Evolutionary conservation across 2,113 vertebrate genomes (phyloP), one percentile per base, ranked within the genome.

Genomic region (Theristicus caerulescens): DNA sequence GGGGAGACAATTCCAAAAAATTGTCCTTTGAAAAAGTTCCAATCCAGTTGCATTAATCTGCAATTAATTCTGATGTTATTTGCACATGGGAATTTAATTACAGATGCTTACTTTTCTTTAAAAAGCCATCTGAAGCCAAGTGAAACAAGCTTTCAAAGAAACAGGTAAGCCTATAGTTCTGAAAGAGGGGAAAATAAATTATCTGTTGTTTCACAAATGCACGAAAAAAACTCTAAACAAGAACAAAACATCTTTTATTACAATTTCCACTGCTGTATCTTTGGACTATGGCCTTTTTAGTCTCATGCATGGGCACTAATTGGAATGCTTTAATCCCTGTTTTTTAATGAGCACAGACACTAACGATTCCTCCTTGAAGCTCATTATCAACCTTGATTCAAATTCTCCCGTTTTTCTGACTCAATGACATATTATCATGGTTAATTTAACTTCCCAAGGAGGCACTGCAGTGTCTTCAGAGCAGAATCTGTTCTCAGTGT

Each of bases 271-370:
- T 69, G 40, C 44, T 90, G 9, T 78, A n/a, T 80, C 19, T 88
- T 81, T 78, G 55, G 46, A 87, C 71, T 80, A 47, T 0, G 1
- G 74, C 36, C 38, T 87, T 93, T 93, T 77, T 38, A 65, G n/a
- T 95, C 51, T 88, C 36, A 18, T 52, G 57, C 64, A 67, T 52
- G 27, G 72, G 8, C 61, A 92, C 40, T 97, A 97, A 90, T 94
- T 96, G 94, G 65, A 79, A 49, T 80, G 24, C 38, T 93, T 96
- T 83, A 92, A 93, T 86, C 55, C 13, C 17, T 86, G 29, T 5
- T 59, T 81, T 92, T 95, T 97, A 97, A 97, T 96, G 96, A 97
- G 93, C 49, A 61, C 36, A 80, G 69, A 64, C 84, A 49, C 27
- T 93, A 94, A 90, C 0, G 0, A 94, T 86, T 94, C 47, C 27